A percentile compares a stretch with the other conserved stretches of the same genome.
Conservation (phyloP, 2,113 vertebrate species). For the Corythoichthys haematopterus region DNA sequence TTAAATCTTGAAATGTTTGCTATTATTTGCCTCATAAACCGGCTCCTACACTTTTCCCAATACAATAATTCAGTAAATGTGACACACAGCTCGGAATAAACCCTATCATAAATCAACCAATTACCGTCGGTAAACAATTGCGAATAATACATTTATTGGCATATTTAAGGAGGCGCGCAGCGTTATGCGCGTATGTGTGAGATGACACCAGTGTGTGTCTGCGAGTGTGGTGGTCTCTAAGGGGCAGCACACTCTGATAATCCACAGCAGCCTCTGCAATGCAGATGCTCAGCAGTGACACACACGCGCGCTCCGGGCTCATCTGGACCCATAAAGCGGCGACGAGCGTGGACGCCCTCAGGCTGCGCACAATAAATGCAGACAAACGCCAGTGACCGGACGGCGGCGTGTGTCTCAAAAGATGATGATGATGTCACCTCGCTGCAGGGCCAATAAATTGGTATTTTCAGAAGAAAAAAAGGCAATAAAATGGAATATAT, state of each 20-base stretch:
- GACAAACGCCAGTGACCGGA: constrained; percentile 18
- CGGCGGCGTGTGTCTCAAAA: constrained; percentile 41
- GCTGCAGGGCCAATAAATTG: constrained; percentile 22
- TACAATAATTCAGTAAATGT: neutral
- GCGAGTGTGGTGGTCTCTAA: constrained; percentile 8
- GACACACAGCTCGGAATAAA: neutral
- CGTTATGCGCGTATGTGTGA: neutral
- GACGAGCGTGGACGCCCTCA: constrained; percentile 16
- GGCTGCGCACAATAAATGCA: constrained; percentile 40
- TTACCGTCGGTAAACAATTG: neutral
- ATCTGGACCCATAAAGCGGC: constrained; percentile 16
- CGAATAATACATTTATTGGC: neutral
- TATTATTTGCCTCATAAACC: neutral
- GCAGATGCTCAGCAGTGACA: constrained; percentile 47
- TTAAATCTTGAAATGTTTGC: too few relatives aligned
- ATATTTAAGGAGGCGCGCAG: neutral
- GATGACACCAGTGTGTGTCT: neutral
- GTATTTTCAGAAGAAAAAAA: too few relatives aligned
- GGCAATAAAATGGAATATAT: too few relatives aligned
- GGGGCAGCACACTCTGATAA: constrained; percentile 30
- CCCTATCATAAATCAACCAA: neutral
- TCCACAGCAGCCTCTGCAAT: constrained; percentile 52
- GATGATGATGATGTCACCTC: constrained; percentile 51
- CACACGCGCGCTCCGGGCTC: neutral
- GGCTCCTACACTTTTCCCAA: neutral